These are phyloP conservation scores for Gadus chalcogrammus DNA, from an alignment of 2,113 vertebrate species.

Conservation along the genomic window DNA sequence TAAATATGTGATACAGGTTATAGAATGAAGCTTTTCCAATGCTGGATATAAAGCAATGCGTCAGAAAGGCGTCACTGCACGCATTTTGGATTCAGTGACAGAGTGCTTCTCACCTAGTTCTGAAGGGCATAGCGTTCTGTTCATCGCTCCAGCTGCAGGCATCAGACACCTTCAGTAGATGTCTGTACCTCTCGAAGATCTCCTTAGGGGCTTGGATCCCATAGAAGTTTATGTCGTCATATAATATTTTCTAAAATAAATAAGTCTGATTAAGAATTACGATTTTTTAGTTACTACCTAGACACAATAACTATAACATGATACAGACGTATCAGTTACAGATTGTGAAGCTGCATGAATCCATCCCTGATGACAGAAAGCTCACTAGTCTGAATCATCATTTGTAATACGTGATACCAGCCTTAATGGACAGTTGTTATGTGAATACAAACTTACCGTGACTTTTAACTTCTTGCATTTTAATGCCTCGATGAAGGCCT, in stretches of 20 bases:
- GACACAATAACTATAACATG: neutral
- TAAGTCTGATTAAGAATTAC: too few relatives aligned
- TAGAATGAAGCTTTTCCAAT: too few relatives aligned
- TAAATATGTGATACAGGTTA: too few relatives aligned
- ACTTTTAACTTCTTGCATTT: constrained; percentile 73
- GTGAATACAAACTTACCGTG: constrained; percentile 66
- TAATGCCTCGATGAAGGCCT: constrained; percentile 73
- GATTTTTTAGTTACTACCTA: neutral
- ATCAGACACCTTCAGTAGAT: constrained; percentile 73
- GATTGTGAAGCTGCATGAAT: too few relatives aligned
- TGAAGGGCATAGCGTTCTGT: constrained; percentile 42
- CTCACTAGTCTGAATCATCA: neutral
- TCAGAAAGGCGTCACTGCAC: too few relatives aligned
- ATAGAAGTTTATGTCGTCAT: constrained; percentile 76
- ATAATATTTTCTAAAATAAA: constrained; percentile 68
- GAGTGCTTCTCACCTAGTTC: constrained; percentile 72
- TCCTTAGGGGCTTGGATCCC: constrained; percentile 75
- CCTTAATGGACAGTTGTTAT: neutral
- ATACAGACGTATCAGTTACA: too few relatives aligned
- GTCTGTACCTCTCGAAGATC: constrained; percentile 75
- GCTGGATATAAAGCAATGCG: too few relatives aligned
- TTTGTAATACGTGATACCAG: neutral
- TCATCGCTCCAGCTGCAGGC: constrained; percentile 67
- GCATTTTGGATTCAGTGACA: too few relatives aligned
- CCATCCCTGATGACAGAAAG: neutral